phyloP scores from a whole-genome alignment of 2,797 vertebrate genomes.

The Selene dorsalis region DNA sequence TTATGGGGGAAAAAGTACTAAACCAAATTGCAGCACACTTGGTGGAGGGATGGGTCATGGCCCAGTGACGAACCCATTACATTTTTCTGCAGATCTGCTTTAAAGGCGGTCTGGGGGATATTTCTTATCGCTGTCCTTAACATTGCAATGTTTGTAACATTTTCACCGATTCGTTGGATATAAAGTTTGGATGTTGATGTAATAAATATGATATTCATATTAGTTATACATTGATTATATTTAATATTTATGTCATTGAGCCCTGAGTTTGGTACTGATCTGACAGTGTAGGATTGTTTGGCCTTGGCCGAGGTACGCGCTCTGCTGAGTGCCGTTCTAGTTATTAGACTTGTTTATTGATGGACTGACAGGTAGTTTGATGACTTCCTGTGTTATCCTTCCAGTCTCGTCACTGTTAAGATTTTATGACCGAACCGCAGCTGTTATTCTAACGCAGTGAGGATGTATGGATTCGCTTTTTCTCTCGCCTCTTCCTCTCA shows the following conservation, averaged over 20 bases:
- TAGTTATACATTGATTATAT: too few species aligned
- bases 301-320: not conserved
- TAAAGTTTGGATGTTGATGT: not conserved
- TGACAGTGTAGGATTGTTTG: not conserved
- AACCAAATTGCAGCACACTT: too few species aligned
- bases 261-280: not conserved
- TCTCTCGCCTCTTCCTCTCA: not conserved
- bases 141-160: too few species aligned
- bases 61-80: too few species aligned
- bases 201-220: not conserved
- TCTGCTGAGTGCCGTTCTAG: not conserved
- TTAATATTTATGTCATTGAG: not conserved
- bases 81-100: too few species aligned
- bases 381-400: not conserved
- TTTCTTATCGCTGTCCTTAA: not conserved
- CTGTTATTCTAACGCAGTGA: not conserved
- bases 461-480: not conserved
- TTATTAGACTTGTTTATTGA: conserved; percentile 9
- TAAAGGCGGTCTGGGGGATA: too few species aligned
- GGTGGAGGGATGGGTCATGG: too few species aligned
- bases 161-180: too few species aligned
- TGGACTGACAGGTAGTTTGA: not conserved
- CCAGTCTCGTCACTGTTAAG: not conserved
- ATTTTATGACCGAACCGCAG: not conserved
- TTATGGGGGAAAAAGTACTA: not conserved